phyloP scores from a whole-genome alignment of 2,888 invertebrate species.

The Drosophila yooni region DNA sequence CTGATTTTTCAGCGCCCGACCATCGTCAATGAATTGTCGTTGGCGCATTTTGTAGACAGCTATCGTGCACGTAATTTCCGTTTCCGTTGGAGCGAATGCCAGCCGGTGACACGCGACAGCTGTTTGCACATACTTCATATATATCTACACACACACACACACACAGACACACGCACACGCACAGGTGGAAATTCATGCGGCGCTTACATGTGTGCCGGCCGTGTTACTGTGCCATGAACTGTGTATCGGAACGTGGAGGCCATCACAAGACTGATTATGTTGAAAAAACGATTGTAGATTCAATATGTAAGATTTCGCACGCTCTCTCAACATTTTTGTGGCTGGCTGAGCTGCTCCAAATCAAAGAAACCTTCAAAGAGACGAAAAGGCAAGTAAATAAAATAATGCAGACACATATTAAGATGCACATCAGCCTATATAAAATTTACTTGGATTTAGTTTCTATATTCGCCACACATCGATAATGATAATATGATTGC shows the following conservation, averaged over 20 bases:
- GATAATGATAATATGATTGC: neutral
- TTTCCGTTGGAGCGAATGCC: conserved; percentile 77
- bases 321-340: conserved; percentile 43
- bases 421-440: neutral
- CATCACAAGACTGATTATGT: conserved; percentile 73
- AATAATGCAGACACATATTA: neutral
- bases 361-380: conserved; percentile 2
- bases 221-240: conserved; percentile 67
- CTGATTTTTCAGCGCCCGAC: conserved; percentile 56
- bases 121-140: conserved; percentile 76
- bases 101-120: conserved; percentile 80
- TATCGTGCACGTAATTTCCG: conserved; percentile 80
- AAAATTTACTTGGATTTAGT: neutral
- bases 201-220: conserved; percentile 39
- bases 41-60: conserved; percentile 60
- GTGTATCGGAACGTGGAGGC: conserved; percentile 68
- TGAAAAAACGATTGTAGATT: conserved; percentile 67
- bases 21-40: conserved; percentile 76
- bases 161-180: conserved; percentile 1
- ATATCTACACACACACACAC: conserved; percentile 30
- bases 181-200: conserved; percentile 13
- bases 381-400: neutral
- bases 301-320: conserved; percentile 75
- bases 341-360: conserved; percentile 17
- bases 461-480: neutral